Conservation (phyloP, 2,888 invertebrate species). For the Cataglyphis rosenhaueri region DNA sequence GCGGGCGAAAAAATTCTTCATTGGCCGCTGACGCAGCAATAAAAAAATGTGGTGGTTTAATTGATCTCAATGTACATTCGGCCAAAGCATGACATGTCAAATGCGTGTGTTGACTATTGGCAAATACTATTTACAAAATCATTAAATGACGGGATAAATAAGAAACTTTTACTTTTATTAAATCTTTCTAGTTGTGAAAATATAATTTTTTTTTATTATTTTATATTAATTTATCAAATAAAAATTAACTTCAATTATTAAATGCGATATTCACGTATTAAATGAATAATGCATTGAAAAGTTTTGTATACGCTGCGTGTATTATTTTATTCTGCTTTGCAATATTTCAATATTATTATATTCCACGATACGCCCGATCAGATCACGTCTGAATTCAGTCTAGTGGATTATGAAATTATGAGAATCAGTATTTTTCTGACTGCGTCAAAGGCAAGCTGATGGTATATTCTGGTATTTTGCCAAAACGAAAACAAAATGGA, state of each 20-base stretch:
- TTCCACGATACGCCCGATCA: not conserved
- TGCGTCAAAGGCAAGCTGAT: slow-evolving; percentile 48
- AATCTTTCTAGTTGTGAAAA: not conserved
- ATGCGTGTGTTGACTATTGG: not conserved
- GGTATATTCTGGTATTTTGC: slow-evolving; percentile 53
- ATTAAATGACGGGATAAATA: not conserved
- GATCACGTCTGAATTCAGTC: slow-evolving; percentile 11
- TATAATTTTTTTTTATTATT: not conserved
- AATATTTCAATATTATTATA: slow-evolving; percentile 29
- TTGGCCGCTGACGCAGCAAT: slow-evolving; percentile 44
- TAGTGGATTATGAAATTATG: slow-evolving; percentile 41
- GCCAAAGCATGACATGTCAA: not conserved
- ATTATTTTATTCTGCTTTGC: not conserved
- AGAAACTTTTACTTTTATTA: not conserved
- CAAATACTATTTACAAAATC: not conserved
- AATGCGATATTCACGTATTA: not conserved
- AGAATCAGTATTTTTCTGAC: slow-evolving; percentile 41
- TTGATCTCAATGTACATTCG: not conserved
- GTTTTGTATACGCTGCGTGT: not conserved
- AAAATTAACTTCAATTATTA: not conserved
- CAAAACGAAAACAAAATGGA: slow-evolving; percentile 58
- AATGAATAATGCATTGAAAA: not conserved
- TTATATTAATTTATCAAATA: slow-evolving; percentile 12
- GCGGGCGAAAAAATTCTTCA: slow-evolving; percentile 45
- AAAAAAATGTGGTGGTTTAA: slow-evolving; percentile 40